Evolutionary conservation across 2,888 invertebrate genomes (phyloP), one percentile per base, ranked within the genome.

Genomic region (Chaitophorus viminalis): DNA sequence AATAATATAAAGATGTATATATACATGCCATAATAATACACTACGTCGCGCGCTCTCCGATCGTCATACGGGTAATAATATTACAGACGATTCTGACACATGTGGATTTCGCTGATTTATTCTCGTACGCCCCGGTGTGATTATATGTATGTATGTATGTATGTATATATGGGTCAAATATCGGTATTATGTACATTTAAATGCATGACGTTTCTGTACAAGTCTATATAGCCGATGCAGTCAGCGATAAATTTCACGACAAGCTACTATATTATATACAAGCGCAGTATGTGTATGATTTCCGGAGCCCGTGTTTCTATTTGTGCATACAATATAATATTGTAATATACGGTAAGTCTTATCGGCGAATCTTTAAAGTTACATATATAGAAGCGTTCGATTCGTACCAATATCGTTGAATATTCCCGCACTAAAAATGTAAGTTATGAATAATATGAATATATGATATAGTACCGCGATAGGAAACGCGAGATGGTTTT

Each of bases 101-200:
- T 36, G 74, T 74, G 74, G 36, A 74, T 74, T 74, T 74, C 74
- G 74, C 36, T 36, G 74, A 74, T 74, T 74, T 74, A 74, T 74
- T 36, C 25, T 74, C 74, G 25, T 39, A 25, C 74, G 74, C 36
- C 74, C 74, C 36, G 74, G 74, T 21, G 74, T 25, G 74, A 9
- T 70, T 6, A 33, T 18, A 18, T 9, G 52, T 52, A 52, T 52
- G 11, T 52, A 14, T 9, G 2, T 52, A 17, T 21, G 21, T 60
- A 60, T 25, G 25, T 60, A 1, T 60, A 21, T 4, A 25, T 21
- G 60, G 60, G 60, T 25, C 46, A 11, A 14, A 46, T 46, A 11
- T 46, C 46, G 46, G 46, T 60, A 60, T 18, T 25, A 25, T 60
- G 25, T 46, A 36, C 36, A 6, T 36, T 36, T 36, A 36, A 60